Conservation (phyloP, 2,888 invertebrate genomes). For the Diadegma fenestrale region DNA sequence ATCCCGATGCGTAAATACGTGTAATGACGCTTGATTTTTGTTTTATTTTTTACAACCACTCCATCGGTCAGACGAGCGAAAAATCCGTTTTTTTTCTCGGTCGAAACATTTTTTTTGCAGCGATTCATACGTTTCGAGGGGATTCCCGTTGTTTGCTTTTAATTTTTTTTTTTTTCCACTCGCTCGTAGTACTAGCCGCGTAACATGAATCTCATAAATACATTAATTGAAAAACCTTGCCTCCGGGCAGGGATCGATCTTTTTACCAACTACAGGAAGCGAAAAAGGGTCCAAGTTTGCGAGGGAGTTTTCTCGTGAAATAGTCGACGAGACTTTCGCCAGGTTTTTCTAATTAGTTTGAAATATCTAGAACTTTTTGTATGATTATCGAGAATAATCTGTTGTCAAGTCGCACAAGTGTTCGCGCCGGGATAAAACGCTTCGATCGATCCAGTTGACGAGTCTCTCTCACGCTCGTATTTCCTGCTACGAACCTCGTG, state of each 20-base stretch:
- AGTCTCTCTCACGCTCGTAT: conserved; percentile 64
- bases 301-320: conserved; percentile 8
- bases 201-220: conserved; percentile 83
- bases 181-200: conserved; percentile 48
- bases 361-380: neutral
- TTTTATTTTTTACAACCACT: neutral
- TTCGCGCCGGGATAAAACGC: neutral
- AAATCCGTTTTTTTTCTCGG: neutral
- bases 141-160: conserved; percentile 79
- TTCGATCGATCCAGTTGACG: conserved; percentile 67
- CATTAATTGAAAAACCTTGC: conserved; percentile 80
- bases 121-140: conserved; percentile 39
- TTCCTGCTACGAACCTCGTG: conserved; percentile 21
- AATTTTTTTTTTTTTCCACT: conserved; percentile 77
- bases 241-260: conserved; percentile 65
- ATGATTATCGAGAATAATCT: conserved; percentile 9
- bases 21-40: neutral
- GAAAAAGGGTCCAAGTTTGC: neutral
- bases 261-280: neutral
- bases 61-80: neutral
- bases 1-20: neutral
- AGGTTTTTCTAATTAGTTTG: conserved; percentile 3
- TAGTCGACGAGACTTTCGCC: conserved; percentile 21
- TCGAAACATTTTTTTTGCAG: conserved; percentile 28
- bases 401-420: neutral